Conservation (phyloP, 2,113 vertebrate species). For the Corythornis vintsioides region DNA sequence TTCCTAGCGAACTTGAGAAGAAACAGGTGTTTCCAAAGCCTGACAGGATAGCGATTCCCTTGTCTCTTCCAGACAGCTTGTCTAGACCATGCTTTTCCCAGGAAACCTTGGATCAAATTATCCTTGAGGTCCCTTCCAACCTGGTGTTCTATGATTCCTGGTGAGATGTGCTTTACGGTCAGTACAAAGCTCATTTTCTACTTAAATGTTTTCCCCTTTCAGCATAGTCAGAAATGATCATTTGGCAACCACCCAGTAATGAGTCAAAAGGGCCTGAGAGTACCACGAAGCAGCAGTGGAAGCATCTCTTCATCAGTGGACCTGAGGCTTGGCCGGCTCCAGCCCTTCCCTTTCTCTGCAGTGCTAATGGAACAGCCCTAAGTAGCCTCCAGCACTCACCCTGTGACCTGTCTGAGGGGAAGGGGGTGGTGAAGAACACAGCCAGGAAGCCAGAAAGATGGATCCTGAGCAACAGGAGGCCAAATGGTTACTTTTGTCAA, state of each 20-base stretch:
- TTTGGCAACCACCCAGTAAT: neutral
- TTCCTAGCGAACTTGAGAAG: neutral
- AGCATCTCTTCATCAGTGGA: neutral
- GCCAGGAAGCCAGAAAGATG: neutral
- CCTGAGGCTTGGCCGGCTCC: rapidly evolving
- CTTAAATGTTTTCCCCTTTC: rapidly evolving
- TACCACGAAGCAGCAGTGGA: neutral
- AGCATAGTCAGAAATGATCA: rapidly evolving
- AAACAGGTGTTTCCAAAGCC: neutral
- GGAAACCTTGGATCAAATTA: neutral
- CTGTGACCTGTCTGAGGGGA: rapidly evolving
- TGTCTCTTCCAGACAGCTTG: neutral
- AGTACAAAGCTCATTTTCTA: neutral
- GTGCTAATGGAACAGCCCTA: rapidly evolving
- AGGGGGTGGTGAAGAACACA: rapidly evolving
- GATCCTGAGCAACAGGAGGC: rapidly evolving
- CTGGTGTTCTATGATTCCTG: no score
- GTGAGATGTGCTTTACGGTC: rapidly evolving
- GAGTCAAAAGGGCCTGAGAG: neutral
- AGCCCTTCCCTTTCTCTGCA: rapidly evolving
- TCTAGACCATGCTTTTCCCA: neutral
- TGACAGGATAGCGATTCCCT: no score
- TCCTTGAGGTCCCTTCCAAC: neutral
- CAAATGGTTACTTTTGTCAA: neutral
- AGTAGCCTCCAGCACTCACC: rapidly evolving